These are phyloP conservation scores for Campylomormyrus numenius DNA, from an alignment of 2,113 vertebrate genomes.

Conservation along the genomic window DNA sequence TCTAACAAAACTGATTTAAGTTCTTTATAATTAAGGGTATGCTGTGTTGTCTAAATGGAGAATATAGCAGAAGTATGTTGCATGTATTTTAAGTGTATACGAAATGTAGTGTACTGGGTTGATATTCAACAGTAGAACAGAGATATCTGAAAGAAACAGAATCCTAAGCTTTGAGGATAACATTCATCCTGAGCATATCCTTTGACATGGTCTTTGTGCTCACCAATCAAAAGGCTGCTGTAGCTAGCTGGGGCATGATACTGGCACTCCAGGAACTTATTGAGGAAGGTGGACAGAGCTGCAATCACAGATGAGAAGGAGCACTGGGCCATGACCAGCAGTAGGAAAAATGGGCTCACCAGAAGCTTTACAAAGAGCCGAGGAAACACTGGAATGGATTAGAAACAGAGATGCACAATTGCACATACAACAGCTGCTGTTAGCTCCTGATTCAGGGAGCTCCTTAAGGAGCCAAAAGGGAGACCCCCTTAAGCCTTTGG, in stretches of 20 bases:
- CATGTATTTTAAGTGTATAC: background rate
- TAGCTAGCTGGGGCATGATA: slow-evolving; percentile 66
- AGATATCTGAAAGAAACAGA: background rate
- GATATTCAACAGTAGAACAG: background rate
- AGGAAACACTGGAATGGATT: slow-evolving; percentile 72
- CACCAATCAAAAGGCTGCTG: slow-evolving; percentile 85
- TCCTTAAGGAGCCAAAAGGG: background rate
- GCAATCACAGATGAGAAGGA: slow-evolving; percentile 91
- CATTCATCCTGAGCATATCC: background rate
- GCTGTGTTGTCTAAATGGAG: background rate
- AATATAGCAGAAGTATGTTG: background rate
- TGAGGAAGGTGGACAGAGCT: slow-evolving; percentile 87
- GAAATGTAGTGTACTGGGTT: background rate
- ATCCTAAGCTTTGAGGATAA: background rate
- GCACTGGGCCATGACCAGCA: slow-evolving; percentile 84
- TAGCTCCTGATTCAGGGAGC: background rate
- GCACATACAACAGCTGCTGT: background rate
- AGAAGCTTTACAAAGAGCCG: slow-evolving; percentile 74
- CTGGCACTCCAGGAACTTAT: slow-evolving; percentile 88
- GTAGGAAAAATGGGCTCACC: slow-evolving; percentile 78
- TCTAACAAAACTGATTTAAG: background rate
- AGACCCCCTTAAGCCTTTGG: background rate
- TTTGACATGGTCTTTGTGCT: slow-evolving; percentile 25
- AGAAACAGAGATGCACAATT: background rate
- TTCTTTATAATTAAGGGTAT: background rate